Base-by-base conservation (phyloP, 2,797 vertebrate genomes). In the Rachycentron canadum region DNA sequence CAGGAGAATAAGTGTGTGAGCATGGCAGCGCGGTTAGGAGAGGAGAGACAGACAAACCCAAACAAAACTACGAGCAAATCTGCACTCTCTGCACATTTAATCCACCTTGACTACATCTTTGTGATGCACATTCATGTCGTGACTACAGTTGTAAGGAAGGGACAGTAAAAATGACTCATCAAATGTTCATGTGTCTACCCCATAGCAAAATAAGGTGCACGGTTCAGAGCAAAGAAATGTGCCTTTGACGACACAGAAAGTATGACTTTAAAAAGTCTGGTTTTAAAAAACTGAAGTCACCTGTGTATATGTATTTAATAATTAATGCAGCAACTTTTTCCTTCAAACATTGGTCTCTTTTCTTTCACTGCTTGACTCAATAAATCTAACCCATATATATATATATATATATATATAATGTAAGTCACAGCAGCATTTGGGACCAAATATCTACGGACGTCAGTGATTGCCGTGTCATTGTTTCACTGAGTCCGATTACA, bases 111-210 rank as follows among this genome's bases (percentile, higher is more conserved):
- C 8, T 17, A 28, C 5, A 47, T 47, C n/a, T 36, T 60, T 25
- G 23, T 45, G 21, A 47, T 50, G 38, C 12, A 47, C 8, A 21
- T 43, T 21, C 43, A 25, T 34, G 1, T 17, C 50, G 26, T 41
- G n/a, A 45, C 59, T 11, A 16, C n/a, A 26, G 50, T 45, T 57
- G 57, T 25, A 28, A 6, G 3, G 6, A 65, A 17, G 11, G 49
- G 21, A 50, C 19, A 16, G 38, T 52, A 43, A 57, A 64, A 57
- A 64, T 49, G n/a, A 73, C 41, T 76, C 61, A 56, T 4, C 1
- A 11, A 12, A 6, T 62, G 41, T 60, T 14, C 14, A 6, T 60
- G 28, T 10, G 16, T 50, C 19, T 10, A 3, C 41, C 56, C 64
- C 8, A 6, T 32, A 53, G 47, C 65, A 55, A 16, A 57, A 61